Evolutionary conservation across 2,888 invertebrate species (phyloP), one percentile per base, ranked within the genome.

Genomic region (Erpobdella octoculata): DNA sequence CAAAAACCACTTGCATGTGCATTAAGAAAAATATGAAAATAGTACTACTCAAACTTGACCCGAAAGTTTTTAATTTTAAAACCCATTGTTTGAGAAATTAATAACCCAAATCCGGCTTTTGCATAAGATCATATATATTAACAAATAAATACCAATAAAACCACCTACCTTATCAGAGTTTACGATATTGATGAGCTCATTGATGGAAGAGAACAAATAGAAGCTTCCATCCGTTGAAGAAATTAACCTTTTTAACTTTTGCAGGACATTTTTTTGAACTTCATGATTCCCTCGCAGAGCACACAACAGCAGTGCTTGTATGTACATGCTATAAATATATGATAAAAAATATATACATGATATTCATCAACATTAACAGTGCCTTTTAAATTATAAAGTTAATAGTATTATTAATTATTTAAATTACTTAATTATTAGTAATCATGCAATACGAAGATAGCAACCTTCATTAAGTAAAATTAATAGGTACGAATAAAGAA

Each of bases 301-400:
- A 71, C 89, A 89, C 75, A 87, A 86, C 65, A 91, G 84, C 37
- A 93, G 85, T 0, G 90, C 90, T 77, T 87, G 87, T 79, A 89
- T 88, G 64, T 91, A 72, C 61, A 72, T 33, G 2, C 72, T 72
- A n/a, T n/a, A n/a, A n/a, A n/a, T n/a, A n/a, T n/a, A n/a, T n/a
- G n/a, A n/a, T n/a, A n/a, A n/a, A n/a, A n/a, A n/a, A n/a, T n/a
- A n/a, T n/a, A n/a, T n/a, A n/a, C n/a, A n/a, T n/a, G n/a, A n/a
- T n/a, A n/a, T n/a, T n/a, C n/a, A n/a, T n/a, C n/a, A n/a, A n/a
- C n/a, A n/a, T n/a, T n/a, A n/a, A n/a, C n/a, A n/a, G n/a, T n/a
- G n/a, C n/a, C n/a, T n/a, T n/a, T n/a, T n/a, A n/a, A n/a, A n/a
- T n/a, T n/a, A n/a, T n/a, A n/a, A n/a, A n/a, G n/a, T n/a, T n/a